Evolutionary conservation across 2,797 vertebrate species (phyloP).

Genomic region (Perodicticus potto): DNA sequence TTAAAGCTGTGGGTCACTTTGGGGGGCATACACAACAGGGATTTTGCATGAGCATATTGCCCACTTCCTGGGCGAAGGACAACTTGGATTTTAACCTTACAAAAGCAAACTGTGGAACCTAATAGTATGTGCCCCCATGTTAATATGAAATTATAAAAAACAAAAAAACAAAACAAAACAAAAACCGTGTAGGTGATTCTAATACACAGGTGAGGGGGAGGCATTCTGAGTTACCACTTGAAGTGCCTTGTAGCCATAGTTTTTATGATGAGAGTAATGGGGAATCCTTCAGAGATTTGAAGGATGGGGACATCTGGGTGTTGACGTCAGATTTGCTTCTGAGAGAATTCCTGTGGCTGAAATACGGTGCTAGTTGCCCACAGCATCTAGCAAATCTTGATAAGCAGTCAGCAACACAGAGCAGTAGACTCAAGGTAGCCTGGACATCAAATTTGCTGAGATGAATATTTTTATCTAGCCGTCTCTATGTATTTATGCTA

Average conservation of each 20-base stretch:
- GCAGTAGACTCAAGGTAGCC: no score
- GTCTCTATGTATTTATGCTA: neutral
- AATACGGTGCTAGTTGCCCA: neutral
- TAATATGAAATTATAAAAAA: no score
- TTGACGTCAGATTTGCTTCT: conserved; percentile 17
- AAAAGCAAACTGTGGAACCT: no score
- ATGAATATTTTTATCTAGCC: neutral
- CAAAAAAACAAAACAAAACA: neutral
- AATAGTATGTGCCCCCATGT: no score
- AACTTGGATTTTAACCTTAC: no score
- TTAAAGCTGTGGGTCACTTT: no score
- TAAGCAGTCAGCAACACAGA: neutral
- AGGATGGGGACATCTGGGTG: neutral
- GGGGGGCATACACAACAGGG: no score
- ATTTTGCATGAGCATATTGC: no score
- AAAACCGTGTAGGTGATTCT: neutral
- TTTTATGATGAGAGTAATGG: neutral
- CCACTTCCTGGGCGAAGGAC: no score
- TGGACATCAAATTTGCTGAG: neutral
- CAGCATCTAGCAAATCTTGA: neutral
- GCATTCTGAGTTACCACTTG: neutral
- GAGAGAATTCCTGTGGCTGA: neutral
- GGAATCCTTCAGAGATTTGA: neutral
- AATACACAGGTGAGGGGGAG: neutral
- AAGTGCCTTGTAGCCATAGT: neutral